Base-by-base conservation (phyloP, 2,797 vertebrate genomes). In the Neomorphus geoffroyi region DNA sequence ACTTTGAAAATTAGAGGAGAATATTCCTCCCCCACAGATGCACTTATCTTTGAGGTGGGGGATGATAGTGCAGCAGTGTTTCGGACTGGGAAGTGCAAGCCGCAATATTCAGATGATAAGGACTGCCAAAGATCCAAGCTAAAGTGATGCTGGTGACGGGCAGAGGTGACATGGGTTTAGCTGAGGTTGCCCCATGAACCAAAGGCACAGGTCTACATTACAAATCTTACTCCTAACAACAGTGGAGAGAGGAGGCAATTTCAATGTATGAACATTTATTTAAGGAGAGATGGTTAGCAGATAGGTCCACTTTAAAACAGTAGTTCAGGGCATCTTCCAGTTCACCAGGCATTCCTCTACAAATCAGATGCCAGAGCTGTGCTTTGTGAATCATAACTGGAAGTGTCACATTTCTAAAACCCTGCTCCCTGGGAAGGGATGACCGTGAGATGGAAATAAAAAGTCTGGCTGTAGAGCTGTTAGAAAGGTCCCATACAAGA, bases 1-100 rank as follows among this genome's bases (percentile, higher is more conserved):
- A 39, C 71, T 58, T 70, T 18, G 41, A 90, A 95, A 93, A 92
- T 74, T 64, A 94, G 60, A 60, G 77, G 88, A 72, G 46, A 82
- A 56, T 90, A 95, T 89, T 94, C 90, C 90, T 90, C 93, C 86
- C 62, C 7, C n/a, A 1, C 45, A 33, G 0, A 0, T 6, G 30
- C 56, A 90, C 46, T 92, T 78, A 87, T 66, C 73, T 96, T 86
- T 79, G 90, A 88, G 58, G 71, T 19, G 28, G 54, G 39, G n/a
- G 64, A 71, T 57, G 57, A 35, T 64, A 67, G 1, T 71, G 57
- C 32, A 80, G 48, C 33, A 74, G 19, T 33, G 43, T 39, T 73
- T 62, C 33, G n/a, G 57, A 60, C n/a, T 50, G 43, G 45, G 74
- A 82, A 90, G 66, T 5, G 1, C 12, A 53, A 82, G 24, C n/a